These are phyloP conservation scores for Ostrea denselamellosa DNA, from an alignment of 1,140 invertebrate genomes.

Conservation along the genomic window DNA sequence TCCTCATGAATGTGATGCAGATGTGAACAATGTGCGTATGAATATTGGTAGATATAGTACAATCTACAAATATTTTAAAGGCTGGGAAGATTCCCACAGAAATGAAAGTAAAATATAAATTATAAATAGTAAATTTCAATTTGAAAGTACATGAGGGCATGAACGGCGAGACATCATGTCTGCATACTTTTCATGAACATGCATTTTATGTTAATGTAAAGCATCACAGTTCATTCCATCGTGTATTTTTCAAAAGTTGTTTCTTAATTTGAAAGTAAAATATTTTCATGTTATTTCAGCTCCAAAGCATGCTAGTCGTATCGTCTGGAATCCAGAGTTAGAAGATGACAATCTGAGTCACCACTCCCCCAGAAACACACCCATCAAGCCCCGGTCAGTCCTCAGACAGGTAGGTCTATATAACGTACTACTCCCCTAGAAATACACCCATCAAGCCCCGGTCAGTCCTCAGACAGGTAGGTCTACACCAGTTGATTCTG, in stretches of 20 bases:
- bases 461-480: slow-evolving; percentile 54
- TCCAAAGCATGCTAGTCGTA: slow-evolving; percentile 53
- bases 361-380: slow-evolving; percentile 25
- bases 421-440: slow-evolving; percentile 42
- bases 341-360: slow-evolving; percentile 42
- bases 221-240: too few species aligned
- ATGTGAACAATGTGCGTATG: too few species aligned
- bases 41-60: too few species aligned
- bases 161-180: background rate
- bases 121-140: background rate
- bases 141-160: background rate
- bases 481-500: too few species aligned
- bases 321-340: slow-evolving; percentile 53
- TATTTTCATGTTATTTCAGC: slow-evolving; percentile 46
- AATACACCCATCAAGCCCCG: slow-evolving; percentile 41
- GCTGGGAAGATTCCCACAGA: too few species aligned
- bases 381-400: too few species aligned
- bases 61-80: too few species aligned
- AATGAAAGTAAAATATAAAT: too few species aligned
- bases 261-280: background rate
- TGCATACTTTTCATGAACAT: background rate
- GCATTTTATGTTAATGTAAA: too few species aligned
- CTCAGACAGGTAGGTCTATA: too few species aligned
- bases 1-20: too few species aligned
- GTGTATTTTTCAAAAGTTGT: background rate